Percentiles rank a stretch among this genome's conserved stretches.
Conservation (phyloP, 2,797 vertebrate species). For the Balearica regulorum region DNA sequence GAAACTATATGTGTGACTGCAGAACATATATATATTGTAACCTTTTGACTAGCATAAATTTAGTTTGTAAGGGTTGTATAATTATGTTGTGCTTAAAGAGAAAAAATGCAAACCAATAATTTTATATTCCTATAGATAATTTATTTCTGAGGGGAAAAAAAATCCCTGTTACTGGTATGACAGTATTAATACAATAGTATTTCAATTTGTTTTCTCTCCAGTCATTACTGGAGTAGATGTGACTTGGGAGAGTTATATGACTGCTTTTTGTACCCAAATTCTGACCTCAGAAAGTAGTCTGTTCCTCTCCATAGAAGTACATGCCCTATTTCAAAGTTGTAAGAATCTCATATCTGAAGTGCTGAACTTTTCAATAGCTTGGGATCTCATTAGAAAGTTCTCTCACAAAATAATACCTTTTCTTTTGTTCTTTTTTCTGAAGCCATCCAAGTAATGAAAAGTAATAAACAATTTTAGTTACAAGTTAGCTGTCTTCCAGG, state of each 20-base stretch:
- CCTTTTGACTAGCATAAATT: not conserved
- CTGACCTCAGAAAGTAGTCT: not conserved
- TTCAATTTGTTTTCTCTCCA: not conserved
- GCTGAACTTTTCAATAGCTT: not conserved
- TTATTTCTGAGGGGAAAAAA: not conserved
- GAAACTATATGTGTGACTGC: not conserved
- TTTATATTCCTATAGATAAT: not conserved
- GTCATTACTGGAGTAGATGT: not conserved
- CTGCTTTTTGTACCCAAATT: not conserved
- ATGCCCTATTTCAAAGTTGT: not conserved
- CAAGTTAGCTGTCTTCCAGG: not conserved
- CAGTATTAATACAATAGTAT: not conserved
- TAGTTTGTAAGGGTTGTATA: not conserved
- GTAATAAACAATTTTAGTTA: not conserved
- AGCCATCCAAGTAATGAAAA: not conserved
- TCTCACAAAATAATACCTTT: not conserved
- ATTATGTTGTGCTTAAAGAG: not conserved
- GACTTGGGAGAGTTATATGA: not conserved
- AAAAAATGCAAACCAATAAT: not conserved
- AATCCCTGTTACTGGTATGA: not conserved
- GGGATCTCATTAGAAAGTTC: not conserved
- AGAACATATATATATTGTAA: not conserved
- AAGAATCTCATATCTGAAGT: not conserved
- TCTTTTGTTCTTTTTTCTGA: not conserved
- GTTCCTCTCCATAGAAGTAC: not conserved